A percentile compares a stretch with the other conserved stretches of the same genome.
These are phyloP conservation scores for Glomeris marginata DNA, from an alignment of 2,888 invertebrate genomes.

Conservation along the genomic window DNA sequence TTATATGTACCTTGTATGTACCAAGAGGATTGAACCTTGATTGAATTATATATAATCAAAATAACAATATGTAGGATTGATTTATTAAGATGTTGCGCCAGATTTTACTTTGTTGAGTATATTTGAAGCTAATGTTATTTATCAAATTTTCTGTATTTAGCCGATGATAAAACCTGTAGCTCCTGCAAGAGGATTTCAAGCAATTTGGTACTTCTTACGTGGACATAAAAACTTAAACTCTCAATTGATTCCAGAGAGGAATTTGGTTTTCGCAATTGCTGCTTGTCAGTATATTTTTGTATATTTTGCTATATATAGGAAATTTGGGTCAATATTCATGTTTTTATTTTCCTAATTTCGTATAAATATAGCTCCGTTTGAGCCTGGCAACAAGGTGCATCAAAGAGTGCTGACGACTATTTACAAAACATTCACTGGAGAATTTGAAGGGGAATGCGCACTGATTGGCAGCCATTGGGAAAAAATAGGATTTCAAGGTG, in stretches of 20 bases:
- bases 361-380: slow-evolving; percentile 27
- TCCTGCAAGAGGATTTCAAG: slow-evolving; percentile 13
- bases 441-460: slow-evolving; percentile 30
- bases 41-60: too few relatives aligned
- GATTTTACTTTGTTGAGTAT: too few relatives aligned
- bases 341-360: background rate
- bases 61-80: too few relatives aligned
- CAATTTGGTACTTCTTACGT: slow-evolving; percentile 23
- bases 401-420: slow-evolving; percentile 34
- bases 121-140: too few relatives aligned
- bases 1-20: too few relatives aligned
- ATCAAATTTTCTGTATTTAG: too few relatives aligned
- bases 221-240: slow-evolving; percentile 32
- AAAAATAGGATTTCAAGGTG: slow-evolving; percentile 39
- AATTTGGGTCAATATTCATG: background rate
- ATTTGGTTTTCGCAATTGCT: slow-evolving; percentile 34
- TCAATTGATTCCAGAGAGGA: slow-evolving; percentile 28
- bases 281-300: slow-evolving; percentile 27
- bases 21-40: too few relatives aligned
- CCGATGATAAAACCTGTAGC: too few relatives aligned
- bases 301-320: background rate
- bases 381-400: slow-evolving; percentile 31
- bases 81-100: too few relatives aligned
- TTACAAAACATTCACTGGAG: slow-evolving; percentile 33
- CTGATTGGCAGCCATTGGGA: slow-evolving; percentile 39